Evolutionary conservation across 1,140 invertebrate genomes (phyloP), one percentile per base, ranked within the genome.

Genomic region (Drosophila subobscura): DNA sequence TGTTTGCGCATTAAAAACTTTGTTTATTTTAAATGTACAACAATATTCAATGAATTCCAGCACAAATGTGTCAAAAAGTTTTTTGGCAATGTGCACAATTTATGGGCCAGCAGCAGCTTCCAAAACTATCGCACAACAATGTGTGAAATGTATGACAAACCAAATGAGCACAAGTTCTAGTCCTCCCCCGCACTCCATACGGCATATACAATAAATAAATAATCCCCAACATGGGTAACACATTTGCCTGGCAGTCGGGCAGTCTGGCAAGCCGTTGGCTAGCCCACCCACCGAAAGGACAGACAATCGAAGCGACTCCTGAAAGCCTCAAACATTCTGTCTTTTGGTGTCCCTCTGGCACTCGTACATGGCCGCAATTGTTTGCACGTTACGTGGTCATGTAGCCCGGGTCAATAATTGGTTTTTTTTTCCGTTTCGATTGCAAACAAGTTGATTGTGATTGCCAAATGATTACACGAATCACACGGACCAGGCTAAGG

Each of bases 321-420:
- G 29, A 33, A 22, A 58, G 72, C 49, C 72, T 55, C 53, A 27
- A 20, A 42, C 57, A 57, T 58, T 56, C 51, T 75, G 47, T 40
- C 49, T 66, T 54, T 50, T 70, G 56, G 37, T 61, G 49, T 60
- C 47, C 47, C 64, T 25, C 51, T 37, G 64, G 73, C 78, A 59
- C 59, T 60, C 58, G 46, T 77, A 81, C 78, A 81, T 83, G 66
- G 77, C 80, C 80, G 51, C 80, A 84, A 84, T 84, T 84, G 80
- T 86, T 84, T 84, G 80, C 80, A 84, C 80, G 81, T 84, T 84
- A 79, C 81, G 80, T 86, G 80, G 80, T 84, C 81, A 86, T 86
- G 80, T 84, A 80, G 79, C 77, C 68, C 60, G 72, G 80, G 81
- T 84, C 80, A 84, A 84, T 84, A 84, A 84, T 84, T 84, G 81